Evolutionary conservation across 2,797 vertebrate species (phyloP).

Genomic region (Eleutherodactylus coqui): DNA sequence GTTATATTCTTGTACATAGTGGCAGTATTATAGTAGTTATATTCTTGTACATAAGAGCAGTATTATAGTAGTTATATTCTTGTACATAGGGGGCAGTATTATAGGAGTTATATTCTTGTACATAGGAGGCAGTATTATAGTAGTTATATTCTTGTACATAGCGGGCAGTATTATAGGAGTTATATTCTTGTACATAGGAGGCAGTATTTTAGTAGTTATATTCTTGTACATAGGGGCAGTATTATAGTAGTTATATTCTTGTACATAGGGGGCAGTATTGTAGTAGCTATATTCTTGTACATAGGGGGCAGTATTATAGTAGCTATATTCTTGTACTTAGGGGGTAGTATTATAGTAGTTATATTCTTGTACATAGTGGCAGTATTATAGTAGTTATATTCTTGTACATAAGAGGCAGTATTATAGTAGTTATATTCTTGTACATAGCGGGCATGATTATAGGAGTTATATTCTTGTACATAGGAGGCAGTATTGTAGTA

Average conservation of each 20-base stretch:
- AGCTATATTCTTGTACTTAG: no score
- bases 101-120: conserved; percentile 8
- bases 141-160: conserved; percentile 9
- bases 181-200: not conserved
- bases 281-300: no score
- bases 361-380: no score
- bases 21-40: no score
- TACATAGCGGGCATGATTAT: not conserved
- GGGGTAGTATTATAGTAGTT: no score
- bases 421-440: conserved; percentile 14
- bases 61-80: not conserved
- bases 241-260: no score
- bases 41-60: not conserved
- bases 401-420: not conserved
- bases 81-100: not conserved
- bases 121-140: not conserved
- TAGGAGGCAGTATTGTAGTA: conserved; percentile 1
- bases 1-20: not conserved
- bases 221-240: not conserved
- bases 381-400: conserved; percentile 14
- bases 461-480: conserved; percentile 4
- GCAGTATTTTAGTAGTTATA: not conserved
- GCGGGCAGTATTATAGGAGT: not conserved
- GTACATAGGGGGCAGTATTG: not conserved
- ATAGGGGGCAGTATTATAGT: no score